Conservation (phyloP, 2,113 vertebrate genomes). For the Corapipo altera region DNA sequence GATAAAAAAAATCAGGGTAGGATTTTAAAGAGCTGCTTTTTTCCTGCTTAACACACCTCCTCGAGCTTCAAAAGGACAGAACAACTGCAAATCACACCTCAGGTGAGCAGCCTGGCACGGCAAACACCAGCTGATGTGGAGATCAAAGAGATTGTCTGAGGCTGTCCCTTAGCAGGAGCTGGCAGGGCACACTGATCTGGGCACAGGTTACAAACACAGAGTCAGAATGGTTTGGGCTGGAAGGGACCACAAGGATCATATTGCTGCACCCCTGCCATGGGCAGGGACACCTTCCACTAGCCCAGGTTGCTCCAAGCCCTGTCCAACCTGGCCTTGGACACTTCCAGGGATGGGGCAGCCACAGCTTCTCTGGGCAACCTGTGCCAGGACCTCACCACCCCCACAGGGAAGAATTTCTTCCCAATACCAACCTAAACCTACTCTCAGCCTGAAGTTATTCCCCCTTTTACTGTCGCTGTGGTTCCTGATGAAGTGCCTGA, state of each 20-base stretch:
- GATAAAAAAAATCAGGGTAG: not conserved
- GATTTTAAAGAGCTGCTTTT: not conserved
- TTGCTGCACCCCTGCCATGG: not conserved
- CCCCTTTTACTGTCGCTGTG: not conserved
- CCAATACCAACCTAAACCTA: not conserved
- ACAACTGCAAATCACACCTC: not conserved
- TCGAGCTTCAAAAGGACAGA: not conserved
- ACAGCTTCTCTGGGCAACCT: not conserved
- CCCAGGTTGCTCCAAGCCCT: not conserved
- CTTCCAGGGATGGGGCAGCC: not conserved
- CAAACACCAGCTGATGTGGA: not conserved
- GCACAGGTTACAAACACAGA: fast-evolving
- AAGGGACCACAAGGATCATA: not conserved
- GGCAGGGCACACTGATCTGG: not conserved
- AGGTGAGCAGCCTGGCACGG: not conserved
- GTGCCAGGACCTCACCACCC: not conserved
- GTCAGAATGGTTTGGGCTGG: not conserved
- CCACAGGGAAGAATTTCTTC: not conserved
- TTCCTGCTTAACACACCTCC: not conserved
- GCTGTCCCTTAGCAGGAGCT: not conserved
- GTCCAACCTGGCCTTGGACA: not conserved
- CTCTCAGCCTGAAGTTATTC: not conserved
- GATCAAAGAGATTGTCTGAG: not conserved
- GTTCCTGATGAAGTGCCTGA: not conserved
- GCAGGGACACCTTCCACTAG: not conserved